phyloP scores from a whole-genome alignment of 2,113 vertebrate genomes.

The Ceyx melanurus region DNA sequence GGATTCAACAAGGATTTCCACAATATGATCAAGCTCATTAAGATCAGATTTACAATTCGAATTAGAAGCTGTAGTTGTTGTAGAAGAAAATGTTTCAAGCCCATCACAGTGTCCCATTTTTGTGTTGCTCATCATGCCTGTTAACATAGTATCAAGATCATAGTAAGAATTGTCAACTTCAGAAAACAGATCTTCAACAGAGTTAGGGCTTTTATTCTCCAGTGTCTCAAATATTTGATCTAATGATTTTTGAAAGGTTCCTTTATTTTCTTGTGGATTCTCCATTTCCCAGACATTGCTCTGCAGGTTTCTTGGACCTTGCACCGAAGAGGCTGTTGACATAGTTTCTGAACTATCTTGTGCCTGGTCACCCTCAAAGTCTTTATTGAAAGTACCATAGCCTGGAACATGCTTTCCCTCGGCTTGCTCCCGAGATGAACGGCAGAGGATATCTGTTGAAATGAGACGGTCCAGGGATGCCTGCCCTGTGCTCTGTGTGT shows the following conservation, averaged over 20 bases:
- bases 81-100: slow-evolving; percentile 84
- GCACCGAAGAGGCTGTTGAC: slow-evolving; percentile 14
- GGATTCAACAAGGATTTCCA: slow-evolving; percentile 97
- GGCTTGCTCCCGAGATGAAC: slow-evolving; percentile 78
- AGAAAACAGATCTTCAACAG: slow-evolving; percentile 90
- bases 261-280: slow-evolving; percentile 78
- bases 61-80: slow-evolving; percentile 77
- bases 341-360: slow-evolving; percentile 50
- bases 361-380: slow-evolving; percentile 30
- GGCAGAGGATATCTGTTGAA: slow-evolving; percentile 92
- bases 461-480: slow-evolving; percentile 87
- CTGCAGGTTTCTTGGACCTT: slow-evolving; percentile 71
- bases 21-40: slow-evolving; percentile 95
- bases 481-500: slow-evolving; percentile 78
- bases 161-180: slow-evolving; percentile 93
- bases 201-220: slow-evolving; percentile 85
- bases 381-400: slow-evolving; percentile 61
- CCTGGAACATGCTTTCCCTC: slow-evolving; percentile 76
- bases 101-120: slow-evolving; percentile 88
- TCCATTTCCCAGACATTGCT: slow-evolving; percentile 84
- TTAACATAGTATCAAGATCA: slow-evolving; percentile 93
- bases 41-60: slow-evolving; percentile 90
- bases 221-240: slow-evolving; percentile 96
- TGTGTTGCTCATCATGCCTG: slow-evolving; percentile 87
- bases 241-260: slow-evolving; percentile 79